Evolutionary conservation across 2,888 invertebrate genomes (phyloP), one percentile per base, ranked within the genome.

Genomic region (Asteroscopus sphinx): DNA sequence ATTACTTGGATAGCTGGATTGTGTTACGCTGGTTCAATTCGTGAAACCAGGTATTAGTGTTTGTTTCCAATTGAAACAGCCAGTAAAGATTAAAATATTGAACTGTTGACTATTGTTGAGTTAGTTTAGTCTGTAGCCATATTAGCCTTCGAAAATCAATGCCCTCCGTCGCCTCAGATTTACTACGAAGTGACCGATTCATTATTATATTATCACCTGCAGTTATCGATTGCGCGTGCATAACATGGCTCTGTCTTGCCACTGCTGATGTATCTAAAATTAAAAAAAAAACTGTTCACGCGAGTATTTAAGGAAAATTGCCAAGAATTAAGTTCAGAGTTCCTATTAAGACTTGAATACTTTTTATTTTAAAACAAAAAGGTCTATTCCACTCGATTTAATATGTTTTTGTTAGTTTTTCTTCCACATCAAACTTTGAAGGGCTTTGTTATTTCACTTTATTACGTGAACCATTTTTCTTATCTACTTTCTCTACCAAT

Each of bases 131-230:
- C 0, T 46, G 1, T 47, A 37, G 9, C 37, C 16, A 36, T 28
- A 11, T 6, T 3, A 12, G 32, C 41, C 47, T 70, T 70, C 49
- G 13, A 49, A 46, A 45, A 49, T 64, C n/a, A 7, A 28, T 40
- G 73, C 79, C 79, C 73, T 74, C 63, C 40, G 28, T 70, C 59
- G 51, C 37, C 52, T 65, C 75, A 75, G 79, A 81, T 83, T 81
- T 79, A 81, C 73, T 69, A 73, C 77, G 70, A 75, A 70, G 40
- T 80, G 79, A 73, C 76, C 80, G 77, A 77, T 73, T 81, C 79
- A 77, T 80, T 83, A 81, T 78, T 82, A 68, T 72, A 74, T 79
- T 80, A 81, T 79, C 79, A 81, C 75, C 78, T 74, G 66, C 25
- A n/a, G n/a, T n/a, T n/a, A n/a, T 26, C 54, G 17, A 13, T 9